Evolutionary conservation across 2,113 vertebrate genomes (phyloP).

Genomic region (Turnix velox): DNA sequence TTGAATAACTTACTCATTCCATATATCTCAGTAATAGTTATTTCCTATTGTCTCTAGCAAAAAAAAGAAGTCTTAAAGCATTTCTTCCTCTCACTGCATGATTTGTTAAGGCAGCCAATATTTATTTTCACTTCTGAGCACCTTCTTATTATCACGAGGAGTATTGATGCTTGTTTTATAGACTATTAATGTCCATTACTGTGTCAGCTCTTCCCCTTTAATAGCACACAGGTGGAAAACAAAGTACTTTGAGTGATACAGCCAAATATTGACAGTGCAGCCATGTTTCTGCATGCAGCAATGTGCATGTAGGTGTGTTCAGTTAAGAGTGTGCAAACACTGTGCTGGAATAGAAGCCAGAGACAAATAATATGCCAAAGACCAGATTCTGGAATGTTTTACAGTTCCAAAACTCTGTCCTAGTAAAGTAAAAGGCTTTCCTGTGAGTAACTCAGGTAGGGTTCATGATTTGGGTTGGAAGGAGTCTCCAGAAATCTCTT

Average conservation of each 20-base stretch:
- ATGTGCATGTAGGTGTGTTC: not conserved
- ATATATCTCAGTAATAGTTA: not conserved
- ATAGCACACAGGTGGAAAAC: not conserved
- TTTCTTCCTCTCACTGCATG: fast-evolving
- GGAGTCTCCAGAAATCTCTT: not conserved
- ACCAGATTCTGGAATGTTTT: not conserved
- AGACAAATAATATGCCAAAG: not conserved
- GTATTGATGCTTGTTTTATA: not conserved
- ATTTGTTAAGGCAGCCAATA: not conserved
- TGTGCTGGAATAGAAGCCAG: not conserved
- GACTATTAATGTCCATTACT: not conserved
- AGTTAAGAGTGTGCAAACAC: not conserved
- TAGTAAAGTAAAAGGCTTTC: not conserved
- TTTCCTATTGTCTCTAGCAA: not conserved
- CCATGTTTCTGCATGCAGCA: not conserved
- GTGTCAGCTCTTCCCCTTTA: not conserved
- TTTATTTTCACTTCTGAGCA: not conserved
- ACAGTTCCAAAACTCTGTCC: not conserved
- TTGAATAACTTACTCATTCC: not conserved
- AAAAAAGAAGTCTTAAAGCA: not conserved
- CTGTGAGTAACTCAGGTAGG: not conserved
- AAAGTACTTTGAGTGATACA: not conserved
- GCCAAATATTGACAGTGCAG: not conserved
- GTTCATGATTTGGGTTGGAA: not conserved
- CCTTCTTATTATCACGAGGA: not conserved